phyloP scores from a whole-genome alignment of 2,888 invertebrate species.

The Operophtera brumata region DNA sequence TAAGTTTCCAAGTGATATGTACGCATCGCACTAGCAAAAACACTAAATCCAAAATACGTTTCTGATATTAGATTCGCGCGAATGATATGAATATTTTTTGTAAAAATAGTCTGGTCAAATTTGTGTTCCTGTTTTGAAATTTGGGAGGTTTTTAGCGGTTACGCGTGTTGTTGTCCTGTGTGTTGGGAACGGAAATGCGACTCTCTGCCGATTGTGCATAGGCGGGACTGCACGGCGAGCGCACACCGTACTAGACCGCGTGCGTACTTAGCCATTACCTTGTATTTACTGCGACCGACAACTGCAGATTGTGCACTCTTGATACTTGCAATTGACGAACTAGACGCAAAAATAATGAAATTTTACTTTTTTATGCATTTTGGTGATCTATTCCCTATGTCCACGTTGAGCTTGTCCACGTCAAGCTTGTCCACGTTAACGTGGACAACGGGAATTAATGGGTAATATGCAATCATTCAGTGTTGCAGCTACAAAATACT shows the following conservation, averaged over 20 bases:
- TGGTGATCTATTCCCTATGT: too few relatives aligned
- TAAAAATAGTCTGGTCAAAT: constrained; percentile 73
- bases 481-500: too few relatives aligned
- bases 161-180: constrained; percentile 68
- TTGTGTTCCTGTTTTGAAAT: constrained; percentile 49
- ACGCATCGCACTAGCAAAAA: constrained; percentile 63
- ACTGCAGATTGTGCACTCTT: constrained; percentile 49
- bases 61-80: constrained; percentile 59
- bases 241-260: constrained; percentile 79
- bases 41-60: constrained; percentile 65
- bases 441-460: too few relatives aligned
- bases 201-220: constrained; percentile 79
- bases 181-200: constrained; percentile 73
- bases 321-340: constrained; percentile 50
- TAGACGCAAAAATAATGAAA: background rate
- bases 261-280: constrained; percentile 81
- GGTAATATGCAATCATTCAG: too few relatives aligned
- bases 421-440: too few relatives aligned
- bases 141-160: constrained; percentile 73
- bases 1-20: constrained; percentile 79
- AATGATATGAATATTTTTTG: constrained; percentile 66
- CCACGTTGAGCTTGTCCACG: too few relatives aligned
- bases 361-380: background rate
- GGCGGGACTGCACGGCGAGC: constrained; percentile 79
- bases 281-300: constrained; percentile 77